Evolutionary conservation across 2,797 vertebrate genomes (phyloP).

Genomic region (Myotis daubentonii): DNA sequence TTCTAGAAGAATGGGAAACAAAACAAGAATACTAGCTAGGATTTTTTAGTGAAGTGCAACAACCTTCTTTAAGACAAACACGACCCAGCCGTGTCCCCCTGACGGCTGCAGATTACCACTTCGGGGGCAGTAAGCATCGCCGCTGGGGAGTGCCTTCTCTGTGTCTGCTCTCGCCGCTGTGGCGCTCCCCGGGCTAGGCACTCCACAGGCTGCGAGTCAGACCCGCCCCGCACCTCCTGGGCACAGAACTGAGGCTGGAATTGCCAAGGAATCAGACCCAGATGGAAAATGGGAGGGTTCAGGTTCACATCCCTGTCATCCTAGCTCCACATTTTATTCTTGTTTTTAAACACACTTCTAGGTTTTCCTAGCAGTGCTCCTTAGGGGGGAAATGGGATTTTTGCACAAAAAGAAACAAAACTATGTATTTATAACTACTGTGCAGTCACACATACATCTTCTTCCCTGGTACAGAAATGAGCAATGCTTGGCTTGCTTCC

Average conservation of each 20-base stretch:
- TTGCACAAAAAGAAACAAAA: not conserved
- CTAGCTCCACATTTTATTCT: not conserved
- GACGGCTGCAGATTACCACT: not conserved
- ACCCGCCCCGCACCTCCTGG: not conserved
- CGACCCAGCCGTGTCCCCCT: not conserved
- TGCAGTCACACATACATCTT: not conserved
- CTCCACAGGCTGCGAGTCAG: not conserved
- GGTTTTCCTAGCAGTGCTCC: not conserved
- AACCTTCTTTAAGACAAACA: not conserved
- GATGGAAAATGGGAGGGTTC: not conserved
- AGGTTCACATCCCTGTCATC: not conserved
- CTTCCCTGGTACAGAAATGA: not conserved
- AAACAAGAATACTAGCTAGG: not conserved
- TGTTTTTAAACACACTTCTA: not conserved
- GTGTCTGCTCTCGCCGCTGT: rapidly evolving
- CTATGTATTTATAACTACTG: not conserved
- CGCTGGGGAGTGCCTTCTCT: not conserved
- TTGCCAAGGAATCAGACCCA: not conserved
- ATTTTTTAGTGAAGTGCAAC: not conserved
- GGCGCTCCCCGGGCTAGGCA: too few species aligned
- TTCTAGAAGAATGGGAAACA: not conserved
- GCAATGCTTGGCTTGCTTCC: not conserved
- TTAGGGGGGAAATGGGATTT: not conserved
- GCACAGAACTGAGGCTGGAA: not conserved
- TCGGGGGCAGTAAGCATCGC: not conserved